These are phyloP conservation scores for Serripes groenlandicus DNA, from an alignment of 2,888 invertebrate genomes.

Conservation along the genomic window DNA sequence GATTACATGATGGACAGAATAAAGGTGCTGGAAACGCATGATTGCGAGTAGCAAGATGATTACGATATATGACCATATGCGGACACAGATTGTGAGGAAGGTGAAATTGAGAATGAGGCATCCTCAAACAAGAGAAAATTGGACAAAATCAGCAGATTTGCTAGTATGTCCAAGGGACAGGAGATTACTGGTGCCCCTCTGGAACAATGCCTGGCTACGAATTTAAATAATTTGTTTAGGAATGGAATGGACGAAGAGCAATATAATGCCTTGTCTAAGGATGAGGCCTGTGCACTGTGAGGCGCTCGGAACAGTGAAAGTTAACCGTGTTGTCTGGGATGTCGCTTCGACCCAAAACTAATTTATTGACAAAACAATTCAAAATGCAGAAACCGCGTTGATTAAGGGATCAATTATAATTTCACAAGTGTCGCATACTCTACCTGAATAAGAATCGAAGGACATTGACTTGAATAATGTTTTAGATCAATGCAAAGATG, in stretches of 20 bases:
- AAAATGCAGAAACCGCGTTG: slow-evolving; percentile 15
- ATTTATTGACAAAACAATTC: background rate
- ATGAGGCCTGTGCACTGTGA: slow-evolving; percentile 11
- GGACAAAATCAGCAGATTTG: background rate
- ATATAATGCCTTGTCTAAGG: background rate
- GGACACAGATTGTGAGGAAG: background rate
- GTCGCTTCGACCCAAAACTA: background rate
- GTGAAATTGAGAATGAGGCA: background rate
- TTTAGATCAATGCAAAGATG: slow-evolving; percentile 29
- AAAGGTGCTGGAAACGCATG: background rate
- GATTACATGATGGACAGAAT: no score
- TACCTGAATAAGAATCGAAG: slow-evolving; percentile 9
- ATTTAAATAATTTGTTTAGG: background rate
- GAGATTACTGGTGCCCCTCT: background rate
- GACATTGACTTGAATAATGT: background rate
- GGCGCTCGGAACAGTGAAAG: background rate
- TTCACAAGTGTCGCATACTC: slow-evolving; percentile 2
- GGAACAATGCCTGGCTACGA: background rate
- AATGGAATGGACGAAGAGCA: slow-evolving; percentile 11
- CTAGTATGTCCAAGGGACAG: slow-evolving; percentile 4
- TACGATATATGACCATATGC: background rate
- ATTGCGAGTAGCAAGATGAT: background rate
- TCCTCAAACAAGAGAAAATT: background rate
- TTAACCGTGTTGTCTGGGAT: slow-evolving; percentile 11
- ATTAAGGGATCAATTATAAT: slow-evolving; percentile 15